Evolutionary conservation across 2,888 invertebrate species (phyloP).

Genomic region (Scaptodrosophila latifasciaeformis): DNA sequence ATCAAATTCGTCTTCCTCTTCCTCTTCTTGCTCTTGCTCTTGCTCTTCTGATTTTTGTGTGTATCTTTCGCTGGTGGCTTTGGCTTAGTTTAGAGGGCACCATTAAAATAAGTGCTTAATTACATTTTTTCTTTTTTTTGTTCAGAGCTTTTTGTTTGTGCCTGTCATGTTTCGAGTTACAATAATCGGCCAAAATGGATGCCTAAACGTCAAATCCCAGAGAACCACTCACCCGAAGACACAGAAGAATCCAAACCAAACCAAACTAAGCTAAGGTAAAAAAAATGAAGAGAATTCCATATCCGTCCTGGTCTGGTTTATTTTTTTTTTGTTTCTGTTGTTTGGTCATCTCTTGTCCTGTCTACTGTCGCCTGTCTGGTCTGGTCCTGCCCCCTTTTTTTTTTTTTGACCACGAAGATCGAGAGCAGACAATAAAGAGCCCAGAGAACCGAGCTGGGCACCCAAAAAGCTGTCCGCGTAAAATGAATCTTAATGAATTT

Average conservation of each 20-base stretch:
- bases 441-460: conserved; percentile 21
- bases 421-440: conserved; percentile 19
- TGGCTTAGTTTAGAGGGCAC: conserved; percentile 45
- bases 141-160: conserved; percentile 10
- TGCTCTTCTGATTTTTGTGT: conserved; percentile 7
- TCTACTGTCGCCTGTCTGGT: neutral
- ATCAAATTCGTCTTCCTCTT: conserved; percentile 3
- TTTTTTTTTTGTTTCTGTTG: neutral
- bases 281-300: conserved; percentile 17
- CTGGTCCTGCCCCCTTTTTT: conserved; percentile 5
- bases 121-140: conserved; percentile 50
- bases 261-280: conserved; percentile 2
- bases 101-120: conserved; percentile 64
- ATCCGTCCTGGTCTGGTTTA: conserved; percentile 31
- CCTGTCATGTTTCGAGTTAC: conserved; percentile 56
- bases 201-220: conserved; percentile 39
- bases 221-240: neutral
- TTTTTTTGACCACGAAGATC: conserved; percentile 7
- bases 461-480: conserved; percentile 41
- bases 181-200: conserved; percentile 47
- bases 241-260: conserved; percentile 8
- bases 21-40: conserved; percentile 1
- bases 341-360: neutral
- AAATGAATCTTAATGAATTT: conserved; percentile 66
- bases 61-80: conserved; percentile 13